Evolutionary conservation across 2,113 vertebrate genomes (phyloP).

Genomic region (Lethenteron reissneri): DNA sequence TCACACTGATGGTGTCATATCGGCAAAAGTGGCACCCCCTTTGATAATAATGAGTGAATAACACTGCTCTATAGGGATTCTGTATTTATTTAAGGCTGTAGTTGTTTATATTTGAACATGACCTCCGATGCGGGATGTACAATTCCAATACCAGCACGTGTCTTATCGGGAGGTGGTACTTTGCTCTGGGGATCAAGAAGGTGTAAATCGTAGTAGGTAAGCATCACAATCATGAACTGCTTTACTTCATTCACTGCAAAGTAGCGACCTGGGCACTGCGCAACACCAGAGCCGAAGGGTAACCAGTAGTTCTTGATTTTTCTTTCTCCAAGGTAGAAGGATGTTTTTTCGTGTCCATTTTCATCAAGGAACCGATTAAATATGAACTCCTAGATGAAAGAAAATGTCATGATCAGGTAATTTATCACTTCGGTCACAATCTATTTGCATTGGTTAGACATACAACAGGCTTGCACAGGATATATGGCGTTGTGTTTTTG

Average conservation of each 20-base stretch:
- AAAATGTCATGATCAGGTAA: not conserved
- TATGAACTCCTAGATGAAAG: constrained; percentile 43
- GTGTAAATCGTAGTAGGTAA: constrained; percentile 59
- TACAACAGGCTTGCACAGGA: constrained; percentile 15
- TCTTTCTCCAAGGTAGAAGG: constrained; percentile 36
- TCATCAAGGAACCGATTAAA: constrained; percentile 60
- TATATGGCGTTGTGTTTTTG: constrained; percentile 15
- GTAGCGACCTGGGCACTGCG: constrained; percentile 66
- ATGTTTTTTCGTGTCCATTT: constrained; percentile 42
- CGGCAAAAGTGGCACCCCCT: no score
- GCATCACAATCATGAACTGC: constrained; percentile 47
- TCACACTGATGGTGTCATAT: no score
- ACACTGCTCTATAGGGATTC: no score
- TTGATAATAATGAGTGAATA: no score
- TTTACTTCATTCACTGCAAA: constrained; percentile 87
- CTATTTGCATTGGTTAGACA: no score
- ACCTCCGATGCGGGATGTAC: constrained; percentile 60
- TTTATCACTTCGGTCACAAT: no score
- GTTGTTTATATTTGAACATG: constrained; percentile 53
- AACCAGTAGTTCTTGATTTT: constrained; percentile 62
- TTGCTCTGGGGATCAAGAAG: constrained; percentile 33
- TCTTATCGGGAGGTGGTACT: constrained; percentile 60
- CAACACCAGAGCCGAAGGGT: constrained; percentile 76
- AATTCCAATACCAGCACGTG: constrained; percentile 66
- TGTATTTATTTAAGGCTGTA: constrained; percentile 19